Percentiles rank a stretch among this genome's conserved stretches.
Evolutionary conservation across 2,113 vertebrate species (phyloP).

Genomic region (Phodopus roborovskii): DNA sequence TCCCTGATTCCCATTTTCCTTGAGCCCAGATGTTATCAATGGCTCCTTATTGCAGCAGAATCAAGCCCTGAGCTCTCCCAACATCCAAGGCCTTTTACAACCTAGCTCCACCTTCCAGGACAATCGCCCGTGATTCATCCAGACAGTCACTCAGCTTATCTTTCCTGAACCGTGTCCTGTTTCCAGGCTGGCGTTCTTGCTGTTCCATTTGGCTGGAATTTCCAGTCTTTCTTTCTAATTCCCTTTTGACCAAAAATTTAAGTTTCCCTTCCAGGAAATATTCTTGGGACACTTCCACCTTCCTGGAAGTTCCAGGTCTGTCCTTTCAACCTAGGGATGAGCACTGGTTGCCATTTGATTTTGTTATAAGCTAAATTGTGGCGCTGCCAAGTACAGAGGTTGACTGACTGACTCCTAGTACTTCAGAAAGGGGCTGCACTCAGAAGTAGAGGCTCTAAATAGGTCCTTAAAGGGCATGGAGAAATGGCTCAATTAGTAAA

Average conservation of each 20-base stretch:
- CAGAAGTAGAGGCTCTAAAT: neutral
- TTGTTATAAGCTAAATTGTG: neutral
- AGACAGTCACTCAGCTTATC: neutral
- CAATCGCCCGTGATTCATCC: neutral
- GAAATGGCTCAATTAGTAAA: neutral
- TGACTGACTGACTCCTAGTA: neutral
- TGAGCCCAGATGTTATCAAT: neutral
- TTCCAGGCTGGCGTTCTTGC: neutral
- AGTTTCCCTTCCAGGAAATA: constrained; percentile 30
- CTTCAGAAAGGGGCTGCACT: neutral
- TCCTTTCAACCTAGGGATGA: too few relatives aligned
- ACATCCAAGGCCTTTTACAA: neutral
- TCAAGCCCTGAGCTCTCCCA: neutral
- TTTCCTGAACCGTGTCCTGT: neutral
- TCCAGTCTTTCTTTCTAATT: constrained; percentile 5
- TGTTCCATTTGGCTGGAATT: neutral
- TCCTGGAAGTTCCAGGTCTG: neutral
- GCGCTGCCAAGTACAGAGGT: neutral
- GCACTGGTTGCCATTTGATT: neutral
- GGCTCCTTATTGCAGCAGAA: neutral
- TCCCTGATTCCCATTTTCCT: neutral
- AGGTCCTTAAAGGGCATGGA: neutral
- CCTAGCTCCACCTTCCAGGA: neutral
- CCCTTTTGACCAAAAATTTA: constrained; percentile 3
- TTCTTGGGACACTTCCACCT: neutral